Base-by-base conservation (phyloP, 2,113 vertebrate genomes). In the Hyaena hyaena region DNA sequence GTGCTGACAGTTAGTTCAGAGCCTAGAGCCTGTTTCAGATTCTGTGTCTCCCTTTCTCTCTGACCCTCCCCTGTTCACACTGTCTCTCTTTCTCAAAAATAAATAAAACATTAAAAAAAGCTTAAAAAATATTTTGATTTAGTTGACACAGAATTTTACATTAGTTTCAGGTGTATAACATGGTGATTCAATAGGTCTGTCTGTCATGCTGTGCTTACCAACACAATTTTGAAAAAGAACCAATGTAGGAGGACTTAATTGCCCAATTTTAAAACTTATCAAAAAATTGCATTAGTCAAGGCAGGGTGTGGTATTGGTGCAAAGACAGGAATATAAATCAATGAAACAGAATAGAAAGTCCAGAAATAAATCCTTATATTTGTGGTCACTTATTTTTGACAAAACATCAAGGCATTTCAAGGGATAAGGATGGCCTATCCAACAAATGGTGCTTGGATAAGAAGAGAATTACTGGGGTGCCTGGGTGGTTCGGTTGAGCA, bases 331-430 rank as follows among this genome's bases (percentile, higher is more conserved):
- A 63, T 35, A 80, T 14, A 69, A 10, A 55, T 71, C 48, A 86
- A 21, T 71, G 26, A 63, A 76, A 79, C 11, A 45, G 26, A 76
- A 77, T 8, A 45, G 26, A 68, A 76, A 92, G 35, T 69, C 19
- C 39, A 91, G 33, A 76, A 83, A 69, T 83, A 93, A 68, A 69
- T 33, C 16, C 33, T 86, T 33, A 68, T 86, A 39, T 76, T n/a
- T 87, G 68, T 82, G 48, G 15, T 48, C 39, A 76, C 23, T 58
- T 83, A 68, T 61, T 92, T 94, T 71, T 63, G 31, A 94, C 23
- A 85, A 91, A 74, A 92, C 28, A 26, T n/a, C 24, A 92, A 81
- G 58, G 19, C 33, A 94, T 88, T 83, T 90, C 45, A 81, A 94
- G 31, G 66, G 45, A 4, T 4, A 93, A 80, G 71, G 17, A 90